phyloP scores from a whole-genome alignment of 2,113 vertebrate genomes.

The Chauna torquata region DNA sequence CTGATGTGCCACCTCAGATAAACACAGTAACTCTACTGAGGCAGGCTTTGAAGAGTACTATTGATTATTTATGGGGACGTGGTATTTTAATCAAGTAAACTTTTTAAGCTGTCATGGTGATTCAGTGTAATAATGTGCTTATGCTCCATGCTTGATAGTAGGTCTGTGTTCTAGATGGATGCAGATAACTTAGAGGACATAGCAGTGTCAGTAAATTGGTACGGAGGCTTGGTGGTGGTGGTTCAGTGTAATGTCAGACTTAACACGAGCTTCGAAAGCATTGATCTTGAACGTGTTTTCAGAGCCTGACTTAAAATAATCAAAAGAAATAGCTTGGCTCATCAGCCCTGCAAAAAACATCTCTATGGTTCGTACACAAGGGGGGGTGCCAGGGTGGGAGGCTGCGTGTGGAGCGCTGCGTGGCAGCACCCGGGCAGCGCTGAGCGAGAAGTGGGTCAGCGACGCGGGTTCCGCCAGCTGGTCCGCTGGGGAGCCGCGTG shows the following conservation, averaged over 20 bases:
- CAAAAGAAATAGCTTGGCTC: not conserved
- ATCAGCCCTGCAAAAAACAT: not conserved
- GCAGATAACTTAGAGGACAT: not conserved
- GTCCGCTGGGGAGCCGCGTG: not conserved
- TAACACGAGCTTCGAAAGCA: not conserved
- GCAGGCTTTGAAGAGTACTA: conserved; percentile 48
- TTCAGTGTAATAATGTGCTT: conserved; percentile 39
- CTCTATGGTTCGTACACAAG: not conserved
- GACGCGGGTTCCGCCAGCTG: not conserved
- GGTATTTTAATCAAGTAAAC: conserved; percentile 63
- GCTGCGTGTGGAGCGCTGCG: not conserved
- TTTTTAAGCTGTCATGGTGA: conserved; percentile 43
- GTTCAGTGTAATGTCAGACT: not conserved
- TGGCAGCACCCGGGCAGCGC: not conserved
- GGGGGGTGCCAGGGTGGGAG: not conserved
- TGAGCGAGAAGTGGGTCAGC: not conserved
- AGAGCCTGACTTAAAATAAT: not conserved
- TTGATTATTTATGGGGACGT: conserved; percentile 71
- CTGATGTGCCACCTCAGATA: conserved; percentile 13
- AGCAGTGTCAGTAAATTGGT: not conserved
- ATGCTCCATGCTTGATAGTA: not conserved
- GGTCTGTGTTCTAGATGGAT: not conserved
- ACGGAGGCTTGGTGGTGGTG: not conserved
- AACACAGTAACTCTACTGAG: conserved; percentile 42
- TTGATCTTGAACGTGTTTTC: not conserved